phyloP scores from a whole-genome alignment of 53 echinoderm and acorn worm genomes.

The Henricia sp. region DNA sequence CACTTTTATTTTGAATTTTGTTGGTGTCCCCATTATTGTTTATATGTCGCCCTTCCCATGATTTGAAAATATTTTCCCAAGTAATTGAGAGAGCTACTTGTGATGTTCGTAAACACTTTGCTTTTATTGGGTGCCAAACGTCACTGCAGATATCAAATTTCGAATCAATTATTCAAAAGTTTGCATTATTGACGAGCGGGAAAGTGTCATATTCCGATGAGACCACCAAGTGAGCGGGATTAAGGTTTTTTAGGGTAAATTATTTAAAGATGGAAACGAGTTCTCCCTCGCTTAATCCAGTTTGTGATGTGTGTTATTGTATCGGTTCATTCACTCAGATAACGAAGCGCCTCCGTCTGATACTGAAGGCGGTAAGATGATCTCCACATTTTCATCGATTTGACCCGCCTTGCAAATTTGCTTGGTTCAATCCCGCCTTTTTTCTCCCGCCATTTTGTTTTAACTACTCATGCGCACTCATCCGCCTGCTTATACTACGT shows the following conservation, averaged over 20 bases:
- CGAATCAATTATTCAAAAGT: too few relatives aligned
- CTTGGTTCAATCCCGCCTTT: conserved; percentile 13
- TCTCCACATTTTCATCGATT: neutral
- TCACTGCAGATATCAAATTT: too few relatives aligned
- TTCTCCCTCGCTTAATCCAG: neutral
- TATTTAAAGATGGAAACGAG: neutral
- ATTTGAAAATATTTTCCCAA: too few relatives aligned
- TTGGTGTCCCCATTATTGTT: too few relatives aligned
- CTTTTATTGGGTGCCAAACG: too few relatives aligned
- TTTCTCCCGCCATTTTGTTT: conserved; percentile 6
- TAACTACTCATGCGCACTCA: neutral
- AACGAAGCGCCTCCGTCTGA: conserved; percentile 8
- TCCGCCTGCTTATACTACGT: neutral
- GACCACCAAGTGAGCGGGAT: too few relatives aligned
- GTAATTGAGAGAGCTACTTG: too few relatives aligned
- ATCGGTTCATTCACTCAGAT: conserved; percentile 61
- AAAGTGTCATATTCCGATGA: too few relatives aligned
- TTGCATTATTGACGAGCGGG: too few relatives aligned
- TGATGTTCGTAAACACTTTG: too few relatives aligned
- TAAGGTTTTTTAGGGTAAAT: neutral
- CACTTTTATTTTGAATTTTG: neutral
- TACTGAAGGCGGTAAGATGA: conserved; percentile 50
- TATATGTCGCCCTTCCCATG: too few relatives aligned
- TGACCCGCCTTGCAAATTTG: conserved; percentile 29
- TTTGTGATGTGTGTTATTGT: conserved; percentile 44